Percentiles rank a stretch among this genome's conserved stretches.
phyloP scores from a whole-genome alignment of 2,797 vertebrate species.

The Fringilla coelebs region DNA sequence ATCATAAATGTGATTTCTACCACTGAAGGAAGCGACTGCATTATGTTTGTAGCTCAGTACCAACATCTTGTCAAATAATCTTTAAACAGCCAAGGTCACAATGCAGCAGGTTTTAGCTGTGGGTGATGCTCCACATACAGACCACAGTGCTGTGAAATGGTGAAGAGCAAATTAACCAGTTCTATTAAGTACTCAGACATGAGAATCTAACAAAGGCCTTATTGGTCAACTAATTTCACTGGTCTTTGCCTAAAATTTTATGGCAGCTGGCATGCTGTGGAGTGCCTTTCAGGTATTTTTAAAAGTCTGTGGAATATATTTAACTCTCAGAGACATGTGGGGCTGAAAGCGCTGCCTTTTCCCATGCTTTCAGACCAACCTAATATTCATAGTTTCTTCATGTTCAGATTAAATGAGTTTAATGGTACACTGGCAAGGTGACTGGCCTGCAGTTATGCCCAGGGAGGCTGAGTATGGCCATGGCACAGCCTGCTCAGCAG shows the following conservation, averaged over 20 bases:
- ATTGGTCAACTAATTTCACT: background rate
- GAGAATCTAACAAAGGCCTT: background rate
- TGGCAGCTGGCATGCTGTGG: background rate
- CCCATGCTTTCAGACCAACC: background rate
- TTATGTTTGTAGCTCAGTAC: constrained; percentile 6
- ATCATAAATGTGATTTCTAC: constrained; percentile 8
- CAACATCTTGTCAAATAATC: constrained; percentile 32
- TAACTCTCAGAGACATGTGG: background rate
- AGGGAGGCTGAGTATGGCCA: background rate
- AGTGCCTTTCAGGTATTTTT: background rate
- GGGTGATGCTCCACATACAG: background rate
- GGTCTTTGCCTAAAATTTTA: background rate
- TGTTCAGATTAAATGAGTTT: background rate
- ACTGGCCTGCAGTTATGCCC: background rate
- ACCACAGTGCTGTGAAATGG: background rate
- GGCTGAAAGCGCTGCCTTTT: background rate
- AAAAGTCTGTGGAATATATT: background rate
- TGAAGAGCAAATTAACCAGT: background rate
- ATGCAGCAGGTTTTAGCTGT: background rate
- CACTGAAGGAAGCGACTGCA: constrained; percentile 28
- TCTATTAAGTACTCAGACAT: background rate
- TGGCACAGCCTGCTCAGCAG: background rate
- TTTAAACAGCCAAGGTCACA: background rate
- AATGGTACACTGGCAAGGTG: background rate
- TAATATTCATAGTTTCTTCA: background rate